Base-by-base conservation (phyloP, 2,888 invertebrate genomes). In the Mamestra brassicae region DNA sequence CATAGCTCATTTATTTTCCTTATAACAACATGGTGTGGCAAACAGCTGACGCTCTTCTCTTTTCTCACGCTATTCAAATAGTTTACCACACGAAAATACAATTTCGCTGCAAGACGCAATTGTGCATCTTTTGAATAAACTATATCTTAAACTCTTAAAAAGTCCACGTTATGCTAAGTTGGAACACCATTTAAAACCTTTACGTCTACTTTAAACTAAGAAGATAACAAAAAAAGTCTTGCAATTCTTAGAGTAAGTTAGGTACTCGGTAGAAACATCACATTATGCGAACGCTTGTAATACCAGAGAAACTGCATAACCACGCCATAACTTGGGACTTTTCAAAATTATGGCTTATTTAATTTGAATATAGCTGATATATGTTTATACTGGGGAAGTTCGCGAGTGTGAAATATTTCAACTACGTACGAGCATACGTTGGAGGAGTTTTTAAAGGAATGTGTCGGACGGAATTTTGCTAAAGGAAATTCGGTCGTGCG, bases 281-380 rank as follows among this genome's bases (percentile, higher is more conserved):
- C 83, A 87, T 89, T 89, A 87, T 88, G 71, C 85, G 76, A 81
- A 83, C 63, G 81, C 65, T 74, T 84, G 81, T 84, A 86, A 89
- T 85, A 89, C 88, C 54, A 79, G 75, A 84, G 84, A 87, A 87
- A 85, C 88, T 84, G 86, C 85, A 87, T 85, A 87, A 85, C 79
- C 61, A 74, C 45, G 55, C 75, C 54, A 72, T 86, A 85, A 88
- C 83, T 86, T 71, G 64, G 71, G 76, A 78, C 82, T 92, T 93
- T 85, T 72, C 63, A 85, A 88, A 92, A 89, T 88, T 89, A 92
- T 90, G 85, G 78, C 87, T 87, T 77, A 91, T 89, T 84, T 87
- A 88, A 91, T 93, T 92, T 91, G 88, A 91, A 91, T 92, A 90
- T 88, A 88, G 75, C 81, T 89, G 84, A 89, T 83, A 88, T 89